Conservation (phyloP, 2,888 invertebrate species). For the Polymixis lichenea region DNA sequence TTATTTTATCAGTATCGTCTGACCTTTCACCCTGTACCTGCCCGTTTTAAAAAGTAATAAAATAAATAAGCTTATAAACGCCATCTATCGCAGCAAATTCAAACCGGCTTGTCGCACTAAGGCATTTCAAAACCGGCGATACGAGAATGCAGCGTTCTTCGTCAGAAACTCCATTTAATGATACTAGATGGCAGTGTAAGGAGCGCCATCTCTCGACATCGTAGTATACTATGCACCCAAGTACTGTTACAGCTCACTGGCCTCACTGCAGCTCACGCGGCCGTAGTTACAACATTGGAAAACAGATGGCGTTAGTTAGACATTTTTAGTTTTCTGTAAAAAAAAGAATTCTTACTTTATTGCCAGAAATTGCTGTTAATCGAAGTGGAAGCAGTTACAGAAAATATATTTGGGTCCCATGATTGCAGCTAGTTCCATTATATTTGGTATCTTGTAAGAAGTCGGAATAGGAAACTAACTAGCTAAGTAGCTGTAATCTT, state of each 20-base stretch:
- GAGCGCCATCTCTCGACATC: slow-evolving; percentile 32
- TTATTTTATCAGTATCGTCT: neutral
- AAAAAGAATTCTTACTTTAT: neutral
- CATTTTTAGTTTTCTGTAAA: neutral
- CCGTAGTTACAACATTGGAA: neutral
- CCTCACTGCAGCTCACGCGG: neutral
- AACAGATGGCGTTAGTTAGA: slow-evolving; percentile 31
- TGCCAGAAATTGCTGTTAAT: neutral
- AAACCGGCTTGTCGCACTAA: neutral
- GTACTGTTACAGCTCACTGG: neutral
- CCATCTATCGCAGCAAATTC: slow-evolving; percentile 15
- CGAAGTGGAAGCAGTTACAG: neutral
- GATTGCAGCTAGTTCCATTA: neutral
- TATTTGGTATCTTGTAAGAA: neutral
- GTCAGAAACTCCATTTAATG: neutral
- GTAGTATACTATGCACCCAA: neutral
- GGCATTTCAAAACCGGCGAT: neutral
- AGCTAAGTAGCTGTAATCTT: neutral
- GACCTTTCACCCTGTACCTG: neutral
- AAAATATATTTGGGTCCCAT: neutral
- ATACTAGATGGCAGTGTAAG: slow-evolving; percentile 31
- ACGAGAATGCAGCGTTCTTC: neutral
- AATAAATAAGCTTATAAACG: neutral
- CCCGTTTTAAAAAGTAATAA: neutral
- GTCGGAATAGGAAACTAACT: neutral